A percentile compares a stretch with the other conserved stretches of the same genome.
These are phyloP conservation scores for Synaphobranchus kaupii DNA, from an alignment of 2,797 vertebrate genomes.

Conservation along the genomic window DNA sequence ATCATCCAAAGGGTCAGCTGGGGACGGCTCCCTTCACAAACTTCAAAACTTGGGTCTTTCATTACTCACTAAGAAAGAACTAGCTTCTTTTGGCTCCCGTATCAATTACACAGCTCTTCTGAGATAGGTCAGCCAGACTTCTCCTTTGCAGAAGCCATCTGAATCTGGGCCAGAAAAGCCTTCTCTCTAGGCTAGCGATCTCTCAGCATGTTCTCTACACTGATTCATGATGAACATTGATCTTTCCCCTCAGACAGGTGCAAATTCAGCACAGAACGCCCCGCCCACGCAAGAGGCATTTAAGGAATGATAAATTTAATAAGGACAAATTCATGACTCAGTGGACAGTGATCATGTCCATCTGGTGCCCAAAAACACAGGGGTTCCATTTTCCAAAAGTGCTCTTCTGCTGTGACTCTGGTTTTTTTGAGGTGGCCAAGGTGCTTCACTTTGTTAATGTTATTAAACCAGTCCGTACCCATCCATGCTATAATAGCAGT, in stretches of 20 bases:
- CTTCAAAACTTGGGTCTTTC: background rate
- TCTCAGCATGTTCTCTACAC: slow-evolving; percentile 28
- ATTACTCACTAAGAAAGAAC: background rate
- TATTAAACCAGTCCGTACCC: slow-evolving; percentile 44
- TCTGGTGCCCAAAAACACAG: background rate
- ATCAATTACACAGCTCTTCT: slow-evolving; percentile 52
- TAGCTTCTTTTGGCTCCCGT: slow-evolving; percentile 31
- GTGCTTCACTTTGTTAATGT: slow-evolving; percentile 43
- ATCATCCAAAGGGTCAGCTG: slow-evolving; percentile 42
- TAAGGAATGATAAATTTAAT: slow-evolving; percentile 8
- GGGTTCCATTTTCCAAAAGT: slow-evolving; percentile 3
- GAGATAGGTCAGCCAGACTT: slow-evolving; percentile 31
- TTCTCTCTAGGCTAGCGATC: slow-evolving; percentile 35
- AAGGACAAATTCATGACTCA: slow-evolving; percentile 6
- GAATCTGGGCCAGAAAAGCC: slow-evolving; percentile 41
- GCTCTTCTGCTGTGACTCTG: slow-evolving; percentile 23
- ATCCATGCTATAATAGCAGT: background rate
- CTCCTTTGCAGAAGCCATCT: slow-evolving; percentile 29
- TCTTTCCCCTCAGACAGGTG: background rate
- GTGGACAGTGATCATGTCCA: background rate
- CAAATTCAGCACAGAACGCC: background rate
- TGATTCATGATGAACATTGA: slow-evolving; percentile 13
- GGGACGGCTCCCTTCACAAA: slow-evolving; percentile 34
- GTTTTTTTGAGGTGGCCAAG: slow-evolving; percentile 33
- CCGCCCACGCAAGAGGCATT: slow-evolving; percentile 6